Base-by-base conservation (phyloP, 2,797 vertebrate genomes). In the Pantherophis vulpinus region DNA sequence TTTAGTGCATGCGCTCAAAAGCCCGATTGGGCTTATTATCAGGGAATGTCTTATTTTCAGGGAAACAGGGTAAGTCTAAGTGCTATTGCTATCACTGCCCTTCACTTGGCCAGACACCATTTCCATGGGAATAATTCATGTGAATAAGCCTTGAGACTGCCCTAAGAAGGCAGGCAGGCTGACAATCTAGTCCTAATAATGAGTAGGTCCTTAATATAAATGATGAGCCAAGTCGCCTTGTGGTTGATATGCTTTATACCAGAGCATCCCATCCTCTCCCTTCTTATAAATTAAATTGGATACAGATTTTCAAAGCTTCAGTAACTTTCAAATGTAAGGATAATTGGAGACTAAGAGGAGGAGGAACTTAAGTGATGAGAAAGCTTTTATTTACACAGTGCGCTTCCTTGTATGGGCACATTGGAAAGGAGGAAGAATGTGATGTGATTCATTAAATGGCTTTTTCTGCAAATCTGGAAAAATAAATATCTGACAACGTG, bases 401-500 rank as follows among this genome's bases (percentile, higher is more conserved):
- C 79, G 54, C 54, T 56, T 66, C 60, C 54, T 56, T 66, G 56
- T 16, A 70, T 74, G 13, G 88, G 59, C 74, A 90, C 58, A 63
- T 63, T 83, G 66, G 61, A 93, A 74, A 87, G n/a, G 8, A 37
- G 51, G 29, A 13, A 42, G 13, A 37, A 74, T 59, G 60, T 54
- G 37, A 60, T 92, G 61, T 86, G 55, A 90, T 79, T 92, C 37
- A 92, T 54, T 66, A 87, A 56, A 74, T 74, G 37, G 18, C 29
- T 86, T 93, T 87, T 87, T 93, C 60, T 90, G 27, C 90, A 93
- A 59, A 90, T 66, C 13, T 59, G 83, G 32, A 59, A 59, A 61
- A 51, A 51, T 32, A n/a, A 88, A 47, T n/a, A 29, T 90, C 37
- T 88, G 86, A 91, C 37, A 58, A 61, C 37, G 2, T 74, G 29